phyloP scores from a whole-genome alignment of 2,888 invertebrate species.

The Portevinia maculata region DNA sequence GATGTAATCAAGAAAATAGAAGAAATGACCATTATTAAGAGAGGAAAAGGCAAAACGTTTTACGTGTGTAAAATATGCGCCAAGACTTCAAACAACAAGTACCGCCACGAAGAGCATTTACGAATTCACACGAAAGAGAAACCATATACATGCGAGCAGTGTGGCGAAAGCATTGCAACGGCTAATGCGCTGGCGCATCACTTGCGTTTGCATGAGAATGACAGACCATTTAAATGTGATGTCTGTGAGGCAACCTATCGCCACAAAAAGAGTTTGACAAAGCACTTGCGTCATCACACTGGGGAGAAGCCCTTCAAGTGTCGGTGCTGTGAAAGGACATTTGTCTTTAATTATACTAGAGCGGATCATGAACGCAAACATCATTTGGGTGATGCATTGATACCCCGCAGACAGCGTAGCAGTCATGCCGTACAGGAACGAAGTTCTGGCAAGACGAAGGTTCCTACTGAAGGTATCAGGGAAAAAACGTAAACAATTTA shows the following conservation, averaged over 20 bases:
- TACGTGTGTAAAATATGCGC: constrained; percentile 70
- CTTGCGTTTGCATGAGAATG: constrained; percentile 62
- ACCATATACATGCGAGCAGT: constrained; percentile 61
- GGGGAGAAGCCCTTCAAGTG: constrained; percentile 62
- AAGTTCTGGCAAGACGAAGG: background rate
- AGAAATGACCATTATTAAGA: constrained; percentile 66
- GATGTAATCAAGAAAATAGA: constrained; percentile 70
- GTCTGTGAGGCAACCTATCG: constrained; percentile 65
- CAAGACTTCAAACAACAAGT: constrained; percentile 64
- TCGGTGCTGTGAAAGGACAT: constrained; percentile 52
- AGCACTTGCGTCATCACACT: constrained; percentile 60
- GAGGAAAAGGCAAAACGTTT: constrained; percentile 37
- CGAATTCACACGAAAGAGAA: constrained; percentile 61
- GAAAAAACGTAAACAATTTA: background rate
- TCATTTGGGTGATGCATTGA: constrained; percentile 37
- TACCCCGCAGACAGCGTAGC: background rate
- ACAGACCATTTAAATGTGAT: constrained; percentile 64
- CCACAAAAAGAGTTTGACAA: constrained; percentile 61
- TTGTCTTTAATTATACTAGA: constrained; percentile 55
- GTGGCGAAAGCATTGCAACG: constrained; percentile 55
- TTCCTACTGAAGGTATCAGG: background rate
- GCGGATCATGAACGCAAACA: constrained; percentile 60
- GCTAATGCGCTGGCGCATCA: constrained; percentile 63
- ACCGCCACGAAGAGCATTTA: constrained; percentile 66
- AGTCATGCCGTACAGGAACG: background rate